A percentile compares a stretch with the other conserved stretches of the same genome.
Conservation (phyloP, 2,797 vertebrate species). For the Malacoctenus gilli region DNA sequence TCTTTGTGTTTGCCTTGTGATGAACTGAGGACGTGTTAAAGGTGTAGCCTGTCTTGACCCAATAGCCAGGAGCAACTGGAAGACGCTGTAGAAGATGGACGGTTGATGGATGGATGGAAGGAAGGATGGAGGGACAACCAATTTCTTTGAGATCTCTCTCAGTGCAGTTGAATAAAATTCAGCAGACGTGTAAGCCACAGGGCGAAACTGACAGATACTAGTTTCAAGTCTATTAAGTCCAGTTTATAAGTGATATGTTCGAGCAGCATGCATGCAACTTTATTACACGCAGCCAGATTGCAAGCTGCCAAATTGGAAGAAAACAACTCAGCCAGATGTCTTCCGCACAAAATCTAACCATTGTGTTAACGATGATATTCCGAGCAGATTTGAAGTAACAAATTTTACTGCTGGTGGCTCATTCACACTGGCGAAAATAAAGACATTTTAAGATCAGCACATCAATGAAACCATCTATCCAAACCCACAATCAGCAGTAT, state of each 20-base stretch:
- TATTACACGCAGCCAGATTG: background rate
- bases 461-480: conserved; percentile 8
- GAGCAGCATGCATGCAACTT: conserved; percentile 1
- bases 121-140: no score
- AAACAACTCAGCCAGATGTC: conserved; percentile 1
- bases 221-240: conserved; percentile 6
- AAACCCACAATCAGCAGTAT: conserved; percentile 3
- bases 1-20: no score
- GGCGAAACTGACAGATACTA: background rate
- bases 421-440: background rate
- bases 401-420: background rate
- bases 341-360: conserved; percentile 4
- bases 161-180: background rate
- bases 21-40: no score
- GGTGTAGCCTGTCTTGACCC: no score
- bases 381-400: conserved; percentile 4
- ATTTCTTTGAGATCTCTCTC: no score
- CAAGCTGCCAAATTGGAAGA: background rate
- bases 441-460: conserved; percentile 2
- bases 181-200: background rate
- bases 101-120: no score
- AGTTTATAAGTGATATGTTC: conserved; percentile 3
- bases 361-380: background rate
- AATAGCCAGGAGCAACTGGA: no score
- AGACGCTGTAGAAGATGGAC: no score